Evolutionary conservation across 2,888 invertebrate genomes (phyloP), one percentile per base, ranked within the genome.

Genomic region (Drosophila rubida): DNA sequence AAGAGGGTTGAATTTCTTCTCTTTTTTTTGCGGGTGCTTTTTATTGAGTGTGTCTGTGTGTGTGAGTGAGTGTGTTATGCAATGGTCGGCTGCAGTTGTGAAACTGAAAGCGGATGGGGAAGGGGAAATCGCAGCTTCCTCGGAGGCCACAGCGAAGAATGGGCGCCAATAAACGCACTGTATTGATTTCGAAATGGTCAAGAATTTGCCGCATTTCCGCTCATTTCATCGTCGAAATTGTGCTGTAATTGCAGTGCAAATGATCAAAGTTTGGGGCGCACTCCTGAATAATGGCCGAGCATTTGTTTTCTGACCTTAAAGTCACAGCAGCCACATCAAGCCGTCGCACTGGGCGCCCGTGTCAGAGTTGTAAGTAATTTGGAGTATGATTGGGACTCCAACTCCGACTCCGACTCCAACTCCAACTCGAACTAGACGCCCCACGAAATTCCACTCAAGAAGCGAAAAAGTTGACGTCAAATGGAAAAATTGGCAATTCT

Each of bases 401-500:
- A 49, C 39, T 45, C 7, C 9, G 2, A 30, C 11, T 30, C 11
- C 8, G 13, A 19, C n/a, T 14, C 11, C 5, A 8, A 27, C 63
- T 57, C 41, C 16, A 19, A 37, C 8, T 14, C 7, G 1, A 7
- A 7, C 35, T 13, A n/a, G 32, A 32, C 32, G 4, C 32, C 32
- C 32, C 32, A n/a, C 32, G 46, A 32, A 58, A 49, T 59, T 48
- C 53, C 59, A 48, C 16, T 41, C 46, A 46, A 30, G 22, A 30
- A 35, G 22, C 50, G 27, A 22, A 59, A 67, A 69, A 73, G 64
- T 75, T 79, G 76, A 77, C 73, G 75, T 78, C 80, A 78, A 80
- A 76, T 72, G 61, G 62, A 78, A 81, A 85, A 85, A 82, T 80
- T 81, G 80, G 71, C 85, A 87, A 87, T 82, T 87, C 75, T 73